Conservation (phyloP, 2,797 vertebrate genomes). For the Psittacula echo region DNA sequence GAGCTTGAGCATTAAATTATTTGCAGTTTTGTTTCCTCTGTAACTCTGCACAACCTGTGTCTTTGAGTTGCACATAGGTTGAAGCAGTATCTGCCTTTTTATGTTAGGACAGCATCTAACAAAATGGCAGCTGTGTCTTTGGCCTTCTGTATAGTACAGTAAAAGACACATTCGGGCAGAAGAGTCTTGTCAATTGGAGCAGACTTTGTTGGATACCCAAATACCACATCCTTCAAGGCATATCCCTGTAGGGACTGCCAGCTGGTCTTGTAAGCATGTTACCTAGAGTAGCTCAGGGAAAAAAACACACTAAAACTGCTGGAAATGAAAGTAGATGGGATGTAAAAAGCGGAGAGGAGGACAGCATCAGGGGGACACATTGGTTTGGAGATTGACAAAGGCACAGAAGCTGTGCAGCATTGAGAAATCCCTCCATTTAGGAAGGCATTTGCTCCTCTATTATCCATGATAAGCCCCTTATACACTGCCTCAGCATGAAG, state of each 20-base stretch:
- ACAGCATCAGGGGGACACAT: not conserved
- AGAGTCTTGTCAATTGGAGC: not conserved
- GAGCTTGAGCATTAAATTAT: not conserved
- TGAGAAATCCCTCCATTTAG: not conserved
- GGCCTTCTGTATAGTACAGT: not conserved
- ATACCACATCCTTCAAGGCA: not conserved
- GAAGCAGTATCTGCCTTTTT: not conserved
- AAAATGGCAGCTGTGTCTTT: not conserved
- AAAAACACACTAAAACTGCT: not conserved
- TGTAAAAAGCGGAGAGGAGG: not conserved
- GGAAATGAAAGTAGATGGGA: not conserved
- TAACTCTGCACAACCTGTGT: not conserved
- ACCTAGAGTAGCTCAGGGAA: not conserved
- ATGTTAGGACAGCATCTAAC: not conserved
- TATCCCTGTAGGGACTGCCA: not conserved
- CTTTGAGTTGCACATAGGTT: not conserved
- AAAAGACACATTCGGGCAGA: not conserved
- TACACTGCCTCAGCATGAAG: not conserved
- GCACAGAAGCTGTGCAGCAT: not conserved
- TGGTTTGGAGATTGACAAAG: not conserved
- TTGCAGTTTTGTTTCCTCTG: not conserved
- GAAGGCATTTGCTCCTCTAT: not conserved
- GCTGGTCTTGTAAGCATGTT: not conserved
- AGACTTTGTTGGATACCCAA: not conserved
- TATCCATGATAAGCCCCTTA: not conserved